These are phyloP conservation scores for Betta splendens DNA, from an alignment of 2,797 vertebrate genomes.

Conservation along the genomic window DNA sequence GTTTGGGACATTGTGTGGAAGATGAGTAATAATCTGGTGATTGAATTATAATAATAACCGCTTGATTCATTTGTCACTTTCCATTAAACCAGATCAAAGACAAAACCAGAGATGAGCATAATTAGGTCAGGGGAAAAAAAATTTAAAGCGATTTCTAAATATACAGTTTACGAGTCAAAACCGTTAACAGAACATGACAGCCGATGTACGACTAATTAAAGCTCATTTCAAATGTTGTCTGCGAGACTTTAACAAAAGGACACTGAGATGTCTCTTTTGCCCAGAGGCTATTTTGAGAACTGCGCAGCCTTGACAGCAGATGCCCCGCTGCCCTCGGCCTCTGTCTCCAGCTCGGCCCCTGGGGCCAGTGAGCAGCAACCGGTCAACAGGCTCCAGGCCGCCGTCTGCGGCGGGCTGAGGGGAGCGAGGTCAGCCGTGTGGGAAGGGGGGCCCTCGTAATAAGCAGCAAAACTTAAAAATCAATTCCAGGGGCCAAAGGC, in stretches of 20 bases:
- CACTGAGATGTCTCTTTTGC: slow-evolving; percentile 10
- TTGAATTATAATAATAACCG: slow-evolving; percentile 6
- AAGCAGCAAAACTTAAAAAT: slow-evolving; percentile 24
- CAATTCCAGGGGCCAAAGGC: neutral
- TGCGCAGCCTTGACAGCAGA: slow-evolving; percentile 25
- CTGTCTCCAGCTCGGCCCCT: slow-evolving; percentile 4
- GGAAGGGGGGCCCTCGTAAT: slow-evolving; percentile 19
- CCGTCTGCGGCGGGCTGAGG: slow-evolving; percentile 18
- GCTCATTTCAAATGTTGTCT: slow-evolving; percentile 1
- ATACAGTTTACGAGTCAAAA: neutral
- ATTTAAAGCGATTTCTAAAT: neutral
- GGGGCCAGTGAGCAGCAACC: slow-evolving; percentile 15
- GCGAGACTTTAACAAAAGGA: slow-evolving; percentile 20
- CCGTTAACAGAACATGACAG: neutral
- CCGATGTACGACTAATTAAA: slow-evolving; percentile 18
- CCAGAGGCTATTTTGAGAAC: slow-evolving; percentile 34
- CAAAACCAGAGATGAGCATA: slow-evolving; percentile 1
- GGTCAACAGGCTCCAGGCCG: slow-evolving; percentile 34
- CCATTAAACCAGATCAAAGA: neutral
- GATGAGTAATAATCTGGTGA: slow-evolving; percentile 10
- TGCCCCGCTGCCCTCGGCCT: slow-evolving; percentile 29
- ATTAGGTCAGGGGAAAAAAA: neutral
- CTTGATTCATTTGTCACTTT: neutral
- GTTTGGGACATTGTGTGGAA: slow-evolving; percentile 6
- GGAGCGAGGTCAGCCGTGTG: slow-evolving; percentile 40